A percentile compares a stretch with the other conserved stretches of the same genome.
Evolutionary conservation across 2,797 vertebrate species (phyloP).

Genomic region (Chiroxiphia lanceolata): DNA sequence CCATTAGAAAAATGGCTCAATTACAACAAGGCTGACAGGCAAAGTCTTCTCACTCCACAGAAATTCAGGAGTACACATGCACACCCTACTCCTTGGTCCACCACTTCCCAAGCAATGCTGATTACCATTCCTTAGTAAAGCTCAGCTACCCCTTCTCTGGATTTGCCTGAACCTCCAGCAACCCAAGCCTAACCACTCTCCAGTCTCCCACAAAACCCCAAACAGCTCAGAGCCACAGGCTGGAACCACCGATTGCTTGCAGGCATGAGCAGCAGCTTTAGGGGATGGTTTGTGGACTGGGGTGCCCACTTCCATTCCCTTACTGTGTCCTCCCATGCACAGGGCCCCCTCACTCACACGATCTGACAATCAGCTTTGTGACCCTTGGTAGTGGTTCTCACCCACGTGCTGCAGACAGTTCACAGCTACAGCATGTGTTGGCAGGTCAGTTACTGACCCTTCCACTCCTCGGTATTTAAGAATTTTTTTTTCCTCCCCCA

Average conservation of each 20-base stretch:
- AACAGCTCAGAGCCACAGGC: background rate
- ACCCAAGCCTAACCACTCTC: background rate
- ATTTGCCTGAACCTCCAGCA: background rate
- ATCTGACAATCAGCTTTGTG: background rate
- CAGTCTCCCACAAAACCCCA: background rate
- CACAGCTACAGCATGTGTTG: accelerated
- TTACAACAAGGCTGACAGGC: background rate
- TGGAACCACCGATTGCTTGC: background rate
- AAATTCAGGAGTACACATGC: accelerated
- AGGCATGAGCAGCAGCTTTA: background rate
- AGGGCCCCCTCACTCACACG: background rate
- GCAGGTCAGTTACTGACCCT: background rate
- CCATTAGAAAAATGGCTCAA: background rate
- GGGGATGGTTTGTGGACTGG: background rate
- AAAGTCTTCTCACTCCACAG: background rate
- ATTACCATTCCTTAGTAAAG: background rate
- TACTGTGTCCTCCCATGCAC: background rate
- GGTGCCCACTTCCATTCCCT: background rate
- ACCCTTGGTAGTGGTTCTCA: background rate
- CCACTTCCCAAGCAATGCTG: background rate
- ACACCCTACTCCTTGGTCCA: background rate
- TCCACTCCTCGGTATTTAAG: background rate
- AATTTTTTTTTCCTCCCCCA: background rate
- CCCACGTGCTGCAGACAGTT: background rate
- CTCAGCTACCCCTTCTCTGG: background rate